Evolutionary conservation across 2,888 invertebrate species (phyloP), one percentile per base, ranked within the genome.

Genomic region (Pristionchus maxplancki): DNA sequence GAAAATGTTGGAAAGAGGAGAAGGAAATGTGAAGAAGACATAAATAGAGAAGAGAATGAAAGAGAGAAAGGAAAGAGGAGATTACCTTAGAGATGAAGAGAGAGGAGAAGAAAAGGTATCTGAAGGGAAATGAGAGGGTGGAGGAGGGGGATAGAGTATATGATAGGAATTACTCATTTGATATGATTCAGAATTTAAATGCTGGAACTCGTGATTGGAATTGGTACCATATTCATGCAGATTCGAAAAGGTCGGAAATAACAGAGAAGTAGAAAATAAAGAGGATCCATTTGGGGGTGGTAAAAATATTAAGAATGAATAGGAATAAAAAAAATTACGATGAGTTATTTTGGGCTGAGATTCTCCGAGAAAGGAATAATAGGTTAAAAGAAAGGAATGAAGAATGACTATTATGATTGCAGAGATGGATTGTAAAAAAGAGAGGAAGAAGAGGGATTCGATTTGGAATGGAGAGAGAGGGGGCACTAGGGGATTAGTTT

Each of bases 51-150:
- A 28, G 40, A 44, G 1, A 37, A 44, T 28, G 5, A n/a, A 44
- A 44, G 28, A 50, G 53, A 40, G 53, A n/a, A 58, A n/a, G 83
- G 34, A 37, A 82, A 48, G 24, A 20, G 48, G 53, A 83, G 53
- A 83, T 31, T 31, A 37, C 28, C 53, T 34, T 31, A 31, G 83
- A 83, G 83, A 83, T 31, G 58, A 31, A 83, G 58, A 58, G 40
- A 37, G 50, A 28, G 11, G 53, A 83, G 58, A 83, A 34, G 48
- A n/a, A 83, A 37, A 31, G 53, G 50, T 34, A 50, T 31, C 28
- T 24, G 50, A 83, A 83, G 28, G 31, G 83, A 13, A 81, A 50
- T n/a, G 81, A 81, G 34, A 83, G 83, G 53, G 83, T 34, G 58
- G 53, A 53, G 83, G 31, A 24, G 17, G 15, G 34, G 53, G 31